phyloP scores from a whole-genome alignment of 2,797 vertebrate genomes.

The Denticeps clupeoides region DNA sequence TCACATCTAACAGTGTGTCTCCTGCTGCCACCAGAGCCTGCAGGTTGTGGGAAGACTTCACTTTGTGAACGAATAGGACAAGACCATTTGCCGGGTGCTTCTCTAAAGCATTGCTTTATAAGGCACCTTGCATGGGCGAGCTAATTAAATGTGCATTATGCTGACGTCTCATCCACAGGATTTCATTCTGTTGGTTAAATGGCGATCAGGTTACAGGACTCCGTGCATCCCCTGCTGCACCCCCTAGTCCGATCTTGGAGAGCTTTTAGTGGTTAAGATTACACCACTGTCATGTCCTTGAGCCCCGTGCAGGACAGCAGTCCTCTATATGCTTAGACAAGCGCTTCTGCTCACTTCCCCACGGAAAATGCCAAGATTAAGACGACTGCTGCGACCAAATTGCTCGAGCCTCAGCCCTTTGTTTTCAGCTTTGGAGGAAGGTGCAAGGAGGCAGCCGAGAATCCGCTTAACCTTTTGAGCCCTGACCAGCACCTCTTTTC shows the following conservation, averaged over 20 bases:
- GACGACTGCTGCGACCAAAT: conserved; percentile 10
- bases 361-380: conserved; percentile 24
- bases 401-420: conserved; percentile 13
- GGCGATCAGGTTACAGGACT: conserved; percentile 7
- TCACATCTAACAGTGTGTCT: not conserved
- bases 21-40: not conserved
- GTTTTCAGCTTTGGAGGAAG: conserved; percentile 13
- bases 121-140: not conserved
- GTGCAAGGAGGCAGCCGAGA: not conserved
- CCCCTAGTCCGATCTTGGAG: conserved; percentile 14
- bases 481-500: not conserved
- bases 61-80: not conserved
- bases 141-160: conserved; percentile 13
- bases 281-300: conserved; percentile 56
- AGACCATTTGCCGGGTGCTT: not conserved
- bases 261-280: conserved; percentile 53
- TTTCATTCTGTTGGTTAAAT: conserved; percentile 2
- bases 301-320: conserved; percentile 35
- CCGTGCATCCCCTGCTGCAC: conserved; percentile 2
- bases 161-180: not conserved
- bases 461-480: conserved; percentile 14
- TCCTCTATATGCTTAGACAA: conserved; percentile 46
- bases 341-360: conserved; percentile 45
- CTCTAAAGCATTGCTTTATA: not conserved
- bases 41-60: not conserved